Evolutionary conservation across 2,113 vertebrate genomes (phyloP), one percentile per base, ranked within the genome.

Genomic region (Hucho hucho): DNA sequence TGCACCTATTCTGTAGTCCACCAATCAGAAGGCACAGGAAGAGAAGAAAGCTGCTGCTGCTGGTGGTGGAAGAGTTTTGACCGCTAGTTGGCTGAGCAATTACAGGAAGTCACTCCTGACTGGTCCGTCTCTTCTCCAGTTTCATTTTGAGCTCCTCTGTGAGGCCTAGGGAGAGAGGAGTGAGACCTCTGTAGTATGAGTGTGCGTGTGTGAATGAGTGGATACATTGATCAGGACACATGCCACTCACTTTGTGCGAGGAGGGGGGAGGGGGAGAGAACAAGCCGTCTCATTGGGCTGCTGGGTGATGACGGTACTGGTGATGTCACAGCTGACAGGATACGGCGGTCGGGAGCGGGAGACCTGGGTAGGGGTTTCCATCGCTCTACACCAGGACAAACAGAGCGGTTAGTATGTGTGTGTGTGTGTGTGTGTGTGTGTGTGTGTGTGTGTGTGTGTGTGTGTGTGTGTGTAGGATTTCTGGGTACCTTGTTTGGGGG

Each of bases 91-190:
- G 75, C 46, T 24, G 26, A 65, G 25, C 22, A 63, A 43, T 56
- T 24, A 13, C 13, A 72, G 12, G 18, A 29, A 28, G 29, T 92
- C 79, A 94, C 58, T 94, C 91, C 79, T 93, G 91, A 81, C 87
- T 91, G 81, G 87, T 91, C 75, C 86, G 87, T 69, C 93, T 87
- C 82, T 86, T 92, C 84, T 94, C 91, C 56, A 95, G 88, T 69
- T 94, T 95, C 75, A 86, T 69, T 79, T 92, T 92, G 18, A 96
- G 92, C 72, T 96, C 94, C 16, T 94, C 92, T 0, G 86, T 93
- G 72, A 95, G 77, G 0, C 80, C 91, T 89, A 91, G 43, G 56
- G 63, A 70, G n/a, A 25, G 2, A 24, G 18, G 58, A 63, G 28
- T 18, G 72, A 26, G 16, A 32, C 13, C 28, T 28, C 26, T 28